These are phyloP conservation scores for Aphelinus atriplicis DNA, from an alignment of 1,140 invertebrate species.

Conservation along the genomic window DNA sequence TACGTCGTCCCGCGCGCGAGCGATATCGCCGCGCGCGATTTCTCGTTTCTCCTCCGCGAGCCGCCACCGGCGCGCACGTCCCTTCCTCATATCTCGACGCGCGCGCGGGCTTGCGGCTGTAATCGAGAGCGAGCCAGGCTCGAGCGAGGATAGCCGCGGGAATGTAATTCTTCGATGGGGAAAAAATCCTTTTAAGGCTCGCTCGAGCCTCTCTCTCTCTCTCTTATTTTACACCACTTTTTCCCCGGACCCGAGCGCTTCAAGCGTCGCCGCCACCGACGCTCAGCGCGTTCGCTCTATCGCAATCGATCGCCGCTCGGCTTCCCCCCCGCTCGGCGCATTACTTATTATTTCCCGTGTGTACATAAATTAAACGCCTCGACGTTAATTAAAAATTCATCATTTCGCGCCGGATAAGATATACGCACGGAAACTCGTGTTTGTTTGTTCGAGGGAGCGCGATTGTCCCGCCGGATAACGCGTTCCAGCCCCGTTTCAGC, in stretches of 20 bases:
- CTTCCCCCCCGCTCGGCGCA: not conserved
- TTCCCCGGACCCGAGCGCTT: too few relatives aligned
- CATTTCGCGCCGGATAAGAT: too few relatives aligned
- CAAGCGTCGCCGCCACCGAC: not conserved
- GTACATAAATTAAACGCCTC: not conserved
- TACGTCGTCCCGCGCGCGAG: not conserved
- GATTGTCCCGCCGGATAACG: too few relatives aligned
- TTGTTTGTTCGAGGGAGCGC: too few relatives aligned
- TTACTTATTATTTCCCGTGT: slow-evolving; percentile 9
- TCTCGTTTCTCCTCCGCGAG: slow-evolving; percentile 23
- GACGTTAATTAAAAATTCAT: slow-evolving; percentile 25
- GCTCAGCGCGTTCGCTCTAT: not conserved
- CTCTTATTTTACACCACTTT: too few relatives aligned
- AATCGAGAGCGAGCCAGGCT: slow-evolving; percentile 15
- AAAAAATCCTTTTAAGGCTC: slow-evolving; percentile 20
- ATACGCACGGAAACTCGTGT: too few relatives aligned
- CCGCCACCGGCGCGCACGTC: not conserved
- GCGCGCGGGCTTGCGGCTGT: slow-evolving; percentile 11
- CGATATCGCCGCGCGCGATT: slow-evolving; percentile 42
- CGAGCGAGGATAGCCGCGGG: slow-evolving; percentile 6
- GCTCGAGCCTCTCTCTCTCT: not conserved
- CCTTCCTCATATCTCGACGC: not conserved
- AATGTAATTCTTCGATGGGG: slow-evolving; percentile 27
- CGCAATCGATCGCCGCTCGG: not conserved
- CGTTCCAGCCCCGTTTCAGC: too few relatives aligned